phyloP scores from a whole-genome alignment of 1,140 invertebrate genomes.

The Lepidotrigona ventralis region DNA sequence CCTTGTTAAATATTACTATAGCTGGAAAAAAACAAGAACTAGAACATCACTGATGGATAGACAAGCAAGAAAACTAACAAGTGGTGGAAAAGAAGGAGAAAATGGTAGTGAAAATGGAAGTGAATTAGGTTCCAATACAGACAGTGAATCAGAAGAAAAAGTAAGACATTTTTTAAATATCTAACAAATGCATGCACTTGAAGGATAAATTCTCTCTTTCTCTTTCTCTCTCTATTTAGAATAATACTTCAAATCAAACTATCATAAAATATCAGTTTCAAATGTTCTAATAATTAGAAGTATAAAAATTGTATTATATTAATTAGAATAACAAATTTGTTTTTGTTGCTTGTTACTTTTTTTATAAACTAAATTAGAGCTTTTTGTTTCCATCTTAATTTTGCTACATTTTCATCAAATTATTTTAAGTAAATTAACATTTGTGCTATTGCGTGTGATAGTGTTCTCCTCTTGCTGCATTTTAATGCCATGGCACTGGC shows the following conservation, averaged over 20 bases:
- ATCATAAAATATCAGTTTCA: not conserved
- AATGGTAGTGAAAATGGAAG: slow-evolving; percentile 88
- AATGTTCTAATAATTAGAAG: slow-evolving; percentile 8
- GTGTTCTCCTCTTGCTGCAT: slow-evolving; percentile 43
- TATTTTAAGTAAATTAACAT: slow-evolving; percentile 36
- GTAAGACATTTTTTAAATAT: slow-evolving; percentile 81
- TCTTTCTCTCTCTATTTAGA: slow-evolving; percentile 28
- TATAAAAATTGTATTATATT: slow-evolving; percentile 26
- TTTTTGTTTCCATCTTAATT: slow-evolving; percentile 32
- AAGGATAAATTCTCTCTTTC: slow-evolving; percentile 25
- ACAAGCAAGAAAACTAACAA: slow-evolving; percentile 87
- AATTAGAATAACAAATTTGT: slow-evolving; percentile 21
- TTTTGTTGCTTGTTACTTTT: slow-evolving; percentile 27
- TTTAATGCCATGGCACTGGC: slow-evolving; percentile 48
- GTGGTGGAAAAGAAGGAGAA: slow-evolving; percentile 82
- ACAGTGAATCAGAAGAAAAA: slow-evolving; percentile 94
- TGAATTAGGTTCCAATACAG: slow-evolving; percentile 89
- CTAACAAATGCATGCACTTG: slow-evolving; percentile 54
- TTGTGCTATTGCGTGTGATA: slow-evolving; percentile 46
- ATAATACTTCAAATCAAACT: slow-evolving; percentile 15
- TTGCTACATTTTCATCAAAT: slow-evolving; percentile 3
- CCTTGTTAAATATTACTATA: slow-evolving; percentile 98
- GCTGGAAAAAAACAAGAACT: slow-evolving; percentile 97
- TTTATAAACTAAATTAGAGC: slow-evolving; percentile 3
- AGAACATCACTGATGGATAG: slow-evolving; percentile 96